Evolutionary conservation across 2,888 invertebrate genomes (phyloP), one percentile per base, ranked within the genome.

Genomic region (Eurytoma adleriae): DNA sequence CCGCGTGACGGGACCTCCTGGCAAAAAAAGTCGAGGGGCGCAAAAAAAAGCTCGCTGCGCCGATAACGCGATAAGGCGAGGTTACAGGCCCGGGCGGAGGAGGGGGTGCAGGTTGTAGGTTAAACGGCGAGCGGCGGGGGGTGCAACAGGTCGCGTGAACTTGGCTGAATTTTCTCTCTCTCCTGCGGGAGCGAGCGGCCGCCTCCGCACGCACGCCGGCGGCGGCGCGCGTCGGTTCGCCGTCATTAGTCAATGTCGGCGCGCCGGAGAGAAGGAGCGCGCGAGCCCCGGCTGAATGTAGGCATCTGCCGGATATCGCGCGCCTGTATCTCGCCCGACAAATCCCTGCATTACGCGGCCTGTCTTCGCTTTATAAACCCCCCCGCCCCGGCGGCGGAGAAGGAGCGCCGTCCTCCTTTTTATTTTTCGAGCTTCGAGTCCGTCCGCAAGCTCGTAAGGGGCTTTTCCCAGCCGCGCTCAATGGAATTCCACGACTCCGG

Each of bases 141-240:
- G 90, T 90, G 90, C 90, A 90, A 90, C 90, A 90, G 90, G 90
- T 90, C 90, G 90, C 90, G 90, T 90, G 90, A 90, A 89, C 89
- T 90, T 90, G 90, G 90, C 88, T 88, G 89, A 90, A 90, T 90
- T 90, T 90, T 90, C 90, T 89, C 76, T 61, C 82, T 73, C 74
- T 20, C 16, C 20, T 68, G 40, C 48, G 50, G 14, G 52, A 14
- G 61, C 52, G 61, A 61, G 59, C n/a, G 59, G 5, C 12, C 76
- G 64, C 82, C 75, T 76, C 40, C 16, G 24, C 73, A 56, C 48
- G 50, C 18, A 61, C 14, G 59, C 50, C 52, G 50, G 57, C 16
- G 59, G 2, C 12, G 10, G 52, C 59, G 61, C 10, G 50, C 85
- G 87, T 87, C 86, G 86, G 86, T 87, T 86, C 87, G 86, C 89